Base-by-base conservation (phyloP, 2,888 invertebrate genomes). In the Ophonus ardosiacus region DNA sequence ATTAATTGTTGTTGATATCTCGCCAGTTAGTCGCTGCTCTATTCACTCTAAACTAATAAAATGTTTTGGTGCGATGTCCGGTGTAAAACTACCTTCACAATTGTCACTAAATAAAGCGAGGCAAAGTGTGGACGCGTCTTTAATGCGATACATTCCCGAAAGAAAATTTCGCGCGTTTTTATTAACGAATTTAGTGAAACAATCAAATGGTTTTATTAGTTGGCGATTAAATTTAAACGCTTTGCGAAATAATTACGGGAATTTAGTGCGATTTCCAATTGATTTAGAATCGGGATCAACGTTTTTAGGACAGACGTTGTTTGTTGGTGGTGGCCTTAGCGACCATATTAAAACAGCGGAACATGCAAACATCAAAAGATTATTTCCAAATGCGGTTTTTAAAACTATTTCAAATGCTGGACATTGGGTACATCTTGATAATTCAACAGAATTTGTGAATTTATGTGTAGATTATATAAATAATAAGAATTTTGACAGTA, bases 351-450 rank as follows among this genome's bases (percentile, higher is more conserved):
- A 93, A 96, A 96, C 92, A 51, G 8, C 90, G 8, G 95, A 96
- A 89, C 92, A 95, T 65, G 91, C 91, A 5, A 91, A 92, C 84
- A 96, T 97, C 84, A 92, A 93, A 88, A 92, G 94, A 86, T 91
- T 96, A 81, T 98, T 98, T 89, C 96, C 97, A 0, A 90, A 92
- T 7, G 95, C 96, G 0, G 92, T 94, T 86, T 93, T 98, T 88
- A 90, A 92, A 71, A 95, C 94, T 87, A 93, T 98, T 80, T 93
- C 94, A 76, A 96, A 95, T 56, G 97, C 98, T 6, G 97, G 98
- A 0, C 99, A 99, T 91, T 97, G 98, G 96, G 95, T 98, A 0
- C 99, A 99, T 90, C 95, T 97, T 87, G 98, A 99, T 86, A 96
- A 98, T 90, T 98, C 98, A 0, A 91, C 93, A 7, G 94, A 95